These are phyloP conservation scores for Macrosiphum euphorbiae DNA, from an alignment of 2,888 invertebrate species.

Conservation along the genomic window DNA sequence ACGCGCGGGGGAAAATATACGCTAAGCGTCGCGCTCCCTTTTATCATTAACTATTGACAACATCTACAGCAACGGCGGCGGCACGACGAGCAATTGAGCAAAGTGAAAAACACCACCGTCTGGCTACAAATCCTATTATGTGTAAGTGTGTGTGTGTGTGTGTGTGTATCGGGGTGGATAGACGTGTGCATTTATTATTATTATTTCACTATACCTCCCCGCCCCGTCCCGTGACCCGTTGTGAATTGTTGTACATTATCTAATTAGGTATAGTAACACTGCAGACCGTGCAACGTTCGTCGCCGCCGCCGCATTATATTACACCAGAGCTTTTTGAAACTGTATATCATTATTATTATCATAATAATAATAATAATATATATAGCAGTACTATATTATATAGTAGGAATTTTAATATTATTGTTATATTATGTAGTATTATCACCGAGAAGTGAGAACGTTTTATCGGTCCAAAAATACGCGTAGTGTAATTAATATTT, in stretches of 20 bases:
- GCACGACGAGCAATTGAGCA: slow-evolving; percentile 61
- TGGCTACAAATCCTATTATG: slow-evolving; percentile 60
- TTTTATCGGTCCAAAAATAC: slow-evolving; percentile 1
- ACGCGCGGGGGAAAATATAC: slow-evolving; percentile 35
- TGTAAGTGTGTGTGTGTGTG: background rate
- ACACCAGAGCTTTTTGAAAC: background rate
- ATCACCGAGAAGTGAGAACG: background rate
- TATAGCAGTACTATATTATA: background rate
- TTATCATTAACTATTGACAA: slow-evolving; percentile 64
- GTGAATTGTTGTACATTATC: slow-evolving; percentile 30
- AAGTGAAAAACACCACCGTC: slow-evolving; percentile 61
- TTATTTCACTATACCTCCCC: slow-evolving; percentile 39
- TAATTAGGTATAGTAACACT: slow-evolving; percentile 34
- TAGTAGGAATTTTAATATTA: background rate
- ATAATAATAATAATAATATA: background rate
- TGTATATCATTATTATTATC: background rate
- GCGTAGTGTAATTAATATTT: slow-evolving; percentile 41
- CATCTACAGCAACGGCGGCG: slow-evolving; percentile 41
- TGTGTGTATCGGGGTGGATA: slow-evolving; percentile 18
- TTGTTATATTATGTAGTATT: background rate
- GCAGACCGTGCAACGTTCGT: background rate
- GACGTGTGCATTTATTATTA: slow-evolving; percentile 43
- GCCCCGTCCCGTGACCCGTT: slow-evolving; percentile 3
- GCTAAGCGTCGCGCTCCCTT: slow-evolving; percentile 54
- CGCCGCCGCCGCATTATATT: background rate